These are phyloP conservation scores for Lepus townsendii DNA, from an alignment of 2,797 vertebrate species.

Conservation along the genomic window DNA sequence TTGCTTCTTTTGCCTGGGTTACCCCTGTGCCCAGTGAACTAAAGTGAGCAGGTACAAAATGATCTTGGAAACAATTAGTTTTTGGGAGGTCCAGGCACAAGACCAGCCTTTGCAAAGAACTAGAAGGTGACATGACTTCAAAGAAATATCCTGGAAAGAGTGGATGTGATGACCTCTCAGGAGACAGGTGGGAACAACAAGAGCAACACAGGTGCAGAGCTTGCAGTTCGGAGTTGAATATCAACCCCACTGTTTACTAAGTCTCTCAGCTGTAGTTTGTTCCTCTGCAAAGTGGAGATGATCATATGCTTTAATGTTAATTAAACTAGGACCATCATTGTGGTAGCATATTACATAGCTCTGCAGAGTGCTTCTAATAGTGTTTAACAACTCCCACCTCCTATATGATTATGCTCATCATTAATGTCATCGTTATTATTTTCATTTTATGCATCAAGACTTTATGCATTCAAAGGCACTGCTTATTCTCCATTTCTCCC, in stretches of 20 bases:
- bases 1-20: background rate
- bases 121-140: background rate
- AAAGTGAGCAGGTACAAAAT: constrained; percentile 30
- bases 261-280: background rate
- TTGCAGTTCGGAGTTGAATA: background rate
- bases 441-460: background rate
- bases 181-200: background rate
- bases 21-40: background rate
- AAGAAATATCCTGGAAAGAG: background rate
- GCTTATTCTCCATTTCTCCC: rapidly evolving
- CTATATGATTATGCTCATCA: too few relatives aligned
- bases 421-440: background rate
- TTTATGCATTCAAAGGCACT: background rate
- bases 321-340: background rate
- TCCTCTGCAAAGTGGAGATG: background rate
- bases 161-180: background rate
- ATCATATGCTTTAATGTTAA: background rate
- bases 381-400: background rate
- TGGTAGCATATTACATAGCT: background rate
- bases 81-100: background rate
- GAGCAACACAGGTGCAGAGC: rapidly evolving
- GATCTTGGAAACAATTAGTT: background rate
- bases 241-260: rapidly evolving
- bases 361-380: background rate
- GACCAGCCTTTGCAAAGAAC: background rate